These are phyloP conservation scores for Pherbina coryleti DNA, from an alignment of 2,888 invertebrate species.

Conservation along the genomic window DNA sequence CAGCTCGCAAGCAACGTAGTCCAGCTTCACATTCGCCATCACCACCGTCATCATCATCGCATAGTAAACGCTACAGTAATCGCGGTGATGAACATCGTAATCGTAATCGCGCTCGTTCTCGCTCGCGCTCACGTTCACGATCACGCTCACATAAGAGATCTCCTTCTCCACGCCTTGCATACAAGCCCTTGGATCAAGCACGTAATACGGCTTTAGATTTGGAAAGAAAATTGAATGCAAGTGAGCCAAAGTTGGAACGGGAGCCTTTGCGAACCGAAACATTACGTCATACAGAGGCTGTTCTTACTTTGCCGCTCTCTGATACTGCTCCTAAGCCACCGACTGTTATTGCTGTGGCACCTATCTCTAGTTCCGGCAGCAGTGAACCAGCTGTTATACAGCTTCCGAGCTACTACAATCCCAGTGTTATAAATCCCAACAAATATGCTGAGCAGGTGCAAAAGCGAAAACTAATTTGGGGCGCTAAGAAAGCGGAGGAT, in stretches of 20 bases:
- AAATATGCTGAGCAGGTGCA: conserved; percentile 91
- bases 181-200: conserved; percentile 40
- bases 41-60: conserved; percentile 36
- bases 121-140: conserved; percentile 46
- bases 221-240: conserved; percentile 40
- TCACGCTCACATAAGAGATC: conserved; percentile 42
- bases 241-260: conserved; percentile 21
- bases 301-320: conserved; percentile 58
- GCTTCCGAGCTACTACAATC: conserved; percentile 81
- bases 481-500: conserved; percentile 76
- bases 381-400: conserved; percentile 52
- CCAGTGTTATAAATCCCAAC: conserved; percentile 79
- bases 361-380: conserved; percentile 44
- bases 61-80: conserved; percentile 38
- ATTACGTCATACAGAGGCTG: conserved; percentile 52
- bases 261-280: conserved; percentile 15
- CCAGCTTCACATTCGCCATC: conserved; percentile 49
- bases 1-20: conserved; percentile 39
- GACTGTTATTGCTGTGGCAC: conserved; percentile 57
- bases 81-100: conserved; percentile 37
- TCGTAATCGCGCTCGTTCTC: conserved; percentile 43
- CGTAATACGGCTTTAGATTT: conserved; percentile 41
- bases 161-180: conserved; percentile 4
- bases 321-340: conserved; percentile 64
- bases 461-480: conserved; percentile 93